Percentiles rank a stretch among this genome's conserved stretches.
phyloP scores from a whole-genome alignment of 2,113 vertebrate genomes.

The Chionis minor region DNA sequence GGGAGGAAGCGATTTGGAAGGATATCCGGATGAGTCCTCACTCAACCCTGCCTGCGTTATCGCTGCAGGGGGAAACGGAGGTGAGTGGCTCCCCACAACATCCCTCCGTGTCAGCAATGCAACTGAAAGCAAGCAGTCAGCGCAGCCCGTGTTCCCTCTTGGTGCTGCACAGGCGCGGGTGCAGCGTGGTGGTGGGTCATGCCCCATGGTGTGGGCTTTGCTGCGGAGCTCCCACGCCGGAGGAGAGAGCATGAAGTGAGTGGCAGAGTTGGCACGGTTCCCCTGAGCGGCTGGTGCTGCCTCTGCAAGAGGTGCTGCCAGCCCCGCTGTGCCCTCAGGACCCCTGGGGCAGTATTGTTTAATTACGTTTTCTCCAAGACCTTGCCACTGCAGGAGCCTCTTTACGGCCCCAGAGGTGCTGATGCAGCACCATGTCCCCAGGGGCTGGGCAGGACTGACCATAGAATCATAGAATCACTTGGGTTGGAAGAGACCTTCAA shows the following conservation, averaged over 20 bases:
- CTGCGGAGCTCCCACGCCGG: neutral
- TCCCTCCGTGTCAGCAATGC: neutral
- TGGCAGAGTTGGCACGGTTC: neutral
- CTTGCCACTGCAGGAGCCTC: accelerated
- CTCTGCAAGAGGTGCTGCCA: neutral
- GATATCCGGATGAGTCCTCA: neutral
- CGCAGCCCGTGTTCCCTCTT: accelerated
- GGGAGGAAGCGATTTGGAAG: neutral
- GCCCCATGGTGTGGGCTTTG: neutral
- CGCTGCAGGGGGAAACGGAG: neutral
- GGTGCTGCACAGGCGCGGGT: neutral
- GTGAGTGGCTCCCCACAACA: neutral
- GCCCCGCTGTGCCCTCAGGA: accelerated
- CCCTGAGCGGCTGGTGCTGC: neutral
- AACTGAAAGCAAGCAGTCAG: neutral
- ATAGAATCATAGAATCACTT: no score
- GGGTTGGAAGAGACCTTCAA: no score
- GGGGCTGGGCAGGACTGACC: neutral
- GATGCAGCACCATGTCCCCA: neutral
- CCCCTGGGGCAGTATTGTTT: accelerated
- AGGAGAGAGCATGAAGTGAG: neutral
- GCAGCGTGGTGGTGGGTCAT: no score
- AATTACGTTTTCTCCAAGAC: neutral
- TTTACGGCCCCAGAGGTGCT: neutral
- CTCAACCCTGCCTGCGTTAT: neutral